Conservation (phyloP, 1,140 invertebrate genomes). For the Drosophila equinoxialis region DNA sequence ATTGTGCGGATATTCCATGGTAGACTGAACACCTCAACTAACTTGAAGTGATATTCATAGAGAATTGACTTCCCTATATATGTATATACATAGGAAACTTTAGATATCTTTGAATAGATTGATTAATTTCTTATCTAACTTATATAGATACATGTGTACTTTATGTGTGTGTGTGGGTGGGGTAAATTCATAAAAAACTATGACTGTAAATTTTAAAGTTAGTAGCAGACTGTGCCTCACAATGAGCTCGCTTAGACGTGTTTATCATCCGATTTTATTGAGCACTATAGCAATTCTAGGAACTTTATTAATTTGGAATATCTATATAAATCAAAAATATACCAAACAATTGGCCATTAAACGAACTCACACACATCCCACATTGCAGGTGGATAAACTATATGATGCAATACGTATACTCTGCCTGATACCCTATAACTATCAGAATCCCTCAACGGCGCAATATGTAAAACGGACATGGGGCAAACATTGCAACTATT, state of each 20-base stretch:
- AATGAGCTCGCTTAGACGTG: slow-evolving; percentile 41
- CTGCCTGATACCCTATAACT: slow-evolving; percentile 49
- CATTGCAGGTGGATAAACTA: slow-evolving; percentile 3
- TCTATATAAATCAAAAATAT: not conserved
- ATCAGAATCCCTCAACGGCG: slow-evolving; percentile 14
- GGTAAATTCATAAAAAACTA: not conserved
- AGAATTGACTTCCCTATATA: too few relatives aligned
- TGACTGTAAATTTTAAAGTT: not conserved
- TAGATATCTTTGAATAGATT: slow-evolving; percentile 14
- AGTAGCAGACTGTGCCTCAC: slow-evolving; percentile 23
- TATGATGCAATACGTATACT: slow-evolving; percentile 34
- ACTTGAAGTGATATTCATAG: not conserved
- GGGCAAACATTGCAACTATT: slow-evolving; percentile 43
- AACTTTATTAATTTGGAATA: slow-evolving; percentile 19
- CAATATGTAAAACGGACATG: slow-evolving; percentile 53
- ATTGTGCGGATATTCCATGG: not conserved
- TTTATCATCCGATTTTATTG: slow-evolving; percentile 27
- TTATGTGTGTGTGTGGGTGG: not conserved
- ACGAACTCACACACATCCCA: too few relatives aligned
- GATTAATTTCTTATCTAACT: slow-evolving; percentile 44
- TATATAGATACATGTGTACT: not conserved
- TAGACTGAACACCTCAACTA: not conserved
- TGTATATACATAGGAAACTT: not conserved
- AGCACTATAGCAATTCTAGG: slow-evolving; percentile 23
- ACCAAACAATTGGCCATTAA: not conserved